Evolutionary conservation across 1,140 invertebrate species (phyloP).

Genomic region (Copidosoma floridanum): DNA sequence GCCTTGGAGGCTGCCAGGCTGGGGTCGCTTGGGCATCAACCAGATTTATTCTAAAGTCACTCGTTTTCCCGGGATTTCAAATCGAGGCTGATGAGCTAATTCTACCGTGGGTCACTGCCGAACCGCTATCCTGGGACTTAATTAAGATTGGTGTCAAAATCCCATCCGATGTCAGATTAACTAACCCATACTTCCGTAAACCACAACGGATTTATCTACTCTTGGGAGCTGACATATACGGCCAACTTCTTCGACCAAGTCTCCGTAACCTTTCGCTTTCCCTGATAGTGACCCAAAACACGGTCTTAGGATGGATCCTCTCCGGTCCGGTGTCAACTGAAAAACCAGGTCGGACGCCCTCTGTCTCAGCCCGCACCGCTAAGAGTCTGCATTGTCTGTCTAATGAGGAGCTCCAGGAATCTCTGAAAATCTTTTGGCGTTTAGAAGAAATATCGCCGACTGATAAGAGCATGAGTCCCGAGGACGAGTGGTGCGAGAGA

Average conservation of each 20-base stretch:
- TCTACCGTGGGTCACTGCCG: neutral
- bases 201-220: constrained; percentile 19
- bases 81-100: neutral
- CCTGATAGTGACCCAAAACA: constrained; percentile 36
- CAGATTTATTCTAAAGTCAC: neutral
- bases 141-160: neutral
- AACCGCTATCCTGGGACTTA: neutral
- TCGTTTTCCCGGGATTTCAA: neutral
- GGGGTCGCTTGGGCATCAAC: neutral
- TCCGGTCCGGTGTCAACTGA: constrained; percentile 32
- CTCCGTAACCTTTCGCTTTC: neutral
- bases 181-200: constrained; percentile 19
- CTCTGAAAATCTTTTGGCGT: constrained; percentile 22
- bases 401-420: neutral
- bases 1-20: neutral
- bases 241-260: constrained; percentile 8
- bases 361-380: neutral
- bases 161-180: constrained; percentile 3
- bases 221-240: constrained; percentile 23
- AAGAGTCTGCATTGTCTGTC: neutral
- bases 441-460: constrained; percentile 12
- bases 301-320: constrained; percentile 37
- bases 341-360: constrained; percentile 15
- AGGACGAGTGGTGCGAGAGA: constrained; percentile 23
- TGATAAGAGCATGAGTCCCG: neutral